These are phyloP conservation scores for Phrynocephalus forsythii DNA, from an alignment of 2,797 vertebrate species.

Conservation along the genomic window DNA sequence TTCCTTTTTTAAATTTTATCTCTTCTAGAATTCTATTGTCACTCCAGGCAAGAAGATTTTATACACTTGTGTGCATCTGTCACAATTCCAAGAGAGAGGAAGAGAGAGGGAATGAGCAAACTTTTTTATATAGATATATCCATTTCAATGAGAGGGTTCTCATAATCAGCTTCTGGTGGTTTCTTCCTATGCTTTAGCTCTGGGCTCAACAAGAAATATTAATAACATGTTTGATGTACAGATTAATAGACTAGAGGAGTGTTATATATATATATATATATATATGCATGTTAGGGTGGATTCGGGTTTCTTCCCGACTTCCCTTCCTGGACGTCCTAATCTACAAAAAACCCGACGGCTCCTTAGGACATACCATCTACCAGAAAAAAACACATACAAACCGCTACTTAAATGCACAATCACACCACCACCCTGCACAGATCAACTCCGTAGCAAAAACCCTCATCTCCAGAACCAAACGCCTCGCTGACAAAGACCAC, in stretches of 20 bases:
- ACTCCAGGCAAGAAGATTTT: constrained; percentile 34
- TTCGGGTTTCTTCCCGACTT: no score
- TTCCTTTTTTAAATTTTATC: constrained; percentile 31
- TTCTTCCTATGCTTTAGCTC: constrained; percentile 22
- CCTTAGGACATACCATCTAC: no score
- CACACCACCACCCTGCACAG: no score
- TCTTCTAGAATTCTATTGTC: constrained; percentile 20
- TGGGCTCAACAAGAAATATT: constrained; percentile 22
- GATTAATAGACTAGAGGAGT: constrained; percentile 53
- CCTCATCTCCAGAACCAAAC: no score
- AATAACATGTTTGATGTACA: constrained; percentile 24
- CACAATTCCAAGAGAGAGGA: constrained; percentile 9
- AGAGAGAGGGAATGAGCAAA: background rate
- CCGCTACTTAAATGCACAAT: no score
- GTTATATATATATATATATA: constrained; percentile 28
- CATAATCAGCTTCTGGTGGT: constrained; percentile 25
- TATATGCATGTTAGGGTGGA: no score
- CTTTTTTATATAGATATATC: background rate
- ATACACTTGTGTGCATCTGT: background rate
- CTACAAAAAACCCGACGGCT: no score
- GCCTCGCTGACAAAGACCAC: no score
- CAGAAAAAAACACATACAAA: no score
- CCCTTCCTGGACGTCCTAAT: no score
- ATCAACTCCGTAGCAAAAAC: no score
- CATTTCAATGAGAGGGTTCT: constrained; percentile 12